Evolutionary conservation across 2,888 invertebrate species (phyloP).

Genomic region (Drosophila maculinotata): DNA sequence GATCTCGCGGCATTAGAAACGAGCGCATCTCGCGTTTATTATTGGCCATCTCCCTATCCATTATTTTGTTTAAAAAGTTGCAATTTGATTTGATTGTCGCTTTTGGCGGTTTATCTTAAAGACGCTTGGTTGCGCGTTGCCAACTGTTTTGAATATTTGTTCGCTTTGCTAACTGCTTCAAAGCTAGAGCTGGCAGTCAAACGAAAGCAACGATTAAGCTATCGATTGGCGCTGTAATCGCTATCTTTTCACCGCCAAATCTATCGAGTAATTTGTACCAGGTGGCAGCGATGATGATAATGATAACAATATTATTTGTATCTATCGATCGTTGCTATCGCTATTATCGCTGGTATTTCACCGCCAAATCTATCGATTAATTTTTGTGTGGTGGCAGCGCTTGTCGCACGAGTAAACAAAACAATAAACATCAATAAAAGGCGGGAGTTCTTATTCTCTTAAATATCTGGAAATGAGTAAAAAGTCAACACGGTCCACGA

Average conservation of each 20-base stretch:
- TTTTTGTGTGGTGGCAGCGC: constrained; percentile 23
- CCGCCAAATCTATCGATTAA: neutral
- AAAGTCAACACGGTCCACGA: constrained; percentile 61
- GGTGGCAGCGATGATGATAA: neutral
- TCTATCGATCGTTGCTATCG: neutral
- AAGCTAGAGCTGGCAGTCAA: neutral
- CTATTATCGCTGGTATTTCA: neutral
- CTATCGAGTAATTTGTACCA: too few species aligned
- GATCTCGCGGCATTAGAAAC: constrained; percentile 80
- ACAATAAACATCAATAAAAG: constrained; percentile 45
- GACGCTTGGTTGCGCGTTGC: constrained; percentile 34
- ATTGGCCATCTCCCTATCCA: constrained; percentile 23
- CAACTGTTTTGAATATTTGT: too few species aligned
- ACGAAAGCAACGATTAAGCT: neutral
- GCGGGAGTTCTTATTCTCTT: constrained; percentile 33
- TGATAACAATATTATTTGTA: neutral
- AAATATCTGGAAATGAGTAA: constrained; percentile 62
- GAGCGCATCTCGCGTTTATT: constrained; percentile 72
- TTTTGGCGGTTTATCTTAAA: constrained; percentile 55
- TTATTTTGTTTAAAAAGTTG: neutral
- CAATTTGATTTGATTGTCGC: neutral
- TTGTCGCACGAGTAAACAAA: constrained; percentile 3
- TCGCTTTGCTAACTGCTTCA: constrained; percentile 26
- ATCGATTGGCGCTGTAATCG: neutral
- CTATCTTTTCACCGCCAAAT: too few species aligned